These are phyloP conservation scores for Pygathrix nemaeus DNA, from an alignment of 2,113 vertebrate species.

Conservation along the genomic window DNA sequence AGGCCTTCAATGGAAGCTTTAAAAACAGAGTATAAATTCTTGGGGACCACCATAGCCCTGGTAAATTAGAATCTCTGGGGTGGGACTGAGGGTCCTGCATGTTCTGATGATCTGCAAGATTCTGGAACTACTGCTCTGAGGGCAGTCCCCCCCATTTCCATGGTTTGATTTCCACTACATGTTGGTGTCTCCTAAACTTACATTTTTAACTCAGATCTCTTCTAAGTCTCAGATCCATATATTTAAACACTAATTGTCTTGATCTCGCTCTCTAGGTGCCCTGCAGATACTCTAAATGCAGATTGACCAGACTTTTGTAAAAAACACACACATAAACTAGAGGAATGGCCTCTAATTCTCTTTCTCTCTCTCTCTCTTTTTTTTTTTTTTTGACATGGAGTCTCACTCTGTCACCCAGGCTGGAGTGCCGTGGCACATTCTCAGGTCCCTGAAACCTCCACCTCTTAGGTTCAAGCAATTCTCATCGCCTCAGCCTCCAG, in stretches of 20 bases:
- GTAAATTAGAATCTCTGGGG: background rate
- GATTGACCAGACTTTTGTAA: background rate
- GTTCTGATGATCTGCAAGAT: background rate
- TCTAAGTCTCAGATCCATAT: background rate
- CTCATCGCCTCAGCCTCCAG: too few relatives aligned
- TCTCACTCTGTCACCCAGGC: too few relatives aligned
- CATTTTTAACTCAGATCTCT: background rate
- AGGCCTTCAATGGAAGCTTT: background rate
- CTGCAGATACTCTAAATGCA: background rate
- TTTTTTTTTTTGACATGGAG: too few relatives aligned
- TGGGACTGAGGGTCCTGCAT: too few relatives aligned
- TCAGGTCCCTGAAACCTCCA: too few relatives aligned
- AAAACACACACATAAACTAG: background rate
- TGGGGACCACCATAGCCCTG: background rate
- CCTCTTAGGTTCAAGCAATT: too few relatives aligned
- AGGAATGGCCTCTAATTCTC: background rate
- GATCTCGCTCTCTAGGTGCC: background rate
- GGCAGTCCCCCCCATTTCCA: background rate
- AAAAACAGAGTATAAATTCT: background rate
- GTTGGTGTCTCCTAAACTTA: background rate
- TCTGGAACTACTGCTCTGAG: background rate
- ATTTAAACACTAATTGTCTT: background rate
- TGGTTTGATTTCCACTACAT: background rate
- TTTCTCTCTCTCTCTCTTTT: too few relatives aligned
- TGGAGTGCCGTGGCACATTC: too few relatives aligned